Evolutionary conservation across 2,797 vertebrate genomes (phyloP).

Genomic region (Cuculus canorus): DNA sequence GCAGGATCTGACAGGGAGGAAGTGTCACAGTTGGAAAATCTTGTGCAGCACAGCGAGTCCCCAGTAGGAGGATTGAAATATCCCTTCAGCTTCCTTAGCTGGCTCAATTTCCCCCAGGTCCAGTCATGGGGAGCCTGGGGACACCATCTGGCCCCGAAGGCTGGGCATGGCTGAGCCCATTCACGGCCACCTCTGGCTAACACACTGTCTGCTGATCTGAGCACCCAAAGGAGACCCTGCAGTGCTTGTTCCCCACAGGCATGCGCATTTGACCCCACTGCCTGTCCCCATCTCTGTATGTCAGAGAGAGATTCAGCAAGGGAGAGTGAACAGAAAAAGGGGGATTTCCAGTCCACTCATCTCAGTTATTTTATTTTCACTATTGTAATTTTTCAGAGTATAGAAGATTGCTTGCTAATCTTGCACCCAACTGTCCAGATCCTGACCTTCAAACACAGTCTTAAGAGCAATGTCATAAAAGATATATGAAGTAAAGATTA

Average conservation of each 20-base stretch:
- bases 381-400: neutral
- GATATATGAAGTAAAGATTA: slow-evolving; percentile 45
- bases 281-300: neutral
- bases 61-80: neutral
- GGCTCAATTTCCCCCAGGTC: neutral
- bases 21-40: neutral
- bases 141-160: neutral
- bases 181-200: neutral
- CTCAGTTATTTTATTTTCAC: neutral
- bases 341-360: neutral
- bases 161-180: neutral
- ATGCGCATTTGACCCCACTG: neutral
- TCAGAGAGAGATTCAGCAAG: neutral
- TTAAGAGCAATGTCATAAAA: neutral
- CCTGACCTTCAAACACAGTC: neutral
- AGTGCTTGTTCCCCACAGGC: fast-evolving
- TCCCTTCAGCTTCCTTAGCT: neutral
- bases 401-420: neutral
- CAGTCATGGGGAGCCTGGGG: neutral
- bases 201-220: fast-evolving
- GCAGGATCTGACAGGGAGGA: neutral
- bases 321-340: neutral
- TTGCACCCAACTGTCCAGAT: neutral
- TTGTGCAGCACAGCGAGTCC: neutral
- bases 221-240: fast-evolving